Evolutionary conservation across 2,113 vertebrate genomes (phyloP), one percentile per base, ranked within the genome.

Genomic region (Mormoops blainvillei): DNA sequence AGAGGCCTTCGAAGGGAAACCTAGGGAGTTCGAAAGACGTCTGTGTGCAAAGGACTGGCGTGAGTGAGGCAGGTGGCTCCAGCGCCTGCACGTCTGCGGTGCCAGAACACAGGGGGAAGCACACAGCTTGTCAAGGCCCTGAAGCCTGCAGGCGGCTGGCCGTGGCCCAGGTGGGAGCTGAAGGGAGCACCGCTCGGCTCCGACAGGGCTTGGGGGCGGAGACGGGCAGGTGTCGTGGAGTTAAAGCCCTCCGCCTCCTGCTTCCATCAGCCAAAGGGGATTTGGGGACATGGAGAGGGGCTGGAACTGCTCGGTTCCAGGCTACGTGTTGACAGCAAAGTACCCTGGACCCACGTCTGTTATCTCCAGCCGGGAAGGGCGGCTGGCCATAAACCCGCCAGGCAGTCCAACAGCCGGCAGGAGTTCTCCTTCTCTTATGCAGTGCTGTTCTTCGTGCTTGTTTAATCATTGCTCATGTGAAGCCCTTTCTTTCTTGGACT

Each of bases 381-480:
- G 9, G 31, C 0, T 1, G 5, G 48, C 76, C 91, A 18, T 93
- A 96, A 98, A 97, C 82, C 96, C 92, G 14, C 3, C 28, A 87
- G 48, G 19, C n/a, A 45, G 85, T 65, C 61, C 36, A 54, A 63
- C 80, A 67, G 26, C 87, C 15, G 67, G 95, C 80, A 65, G 19
- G 48, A 76, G 86, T 70, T 56, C 87, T 48, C 67, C 87, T 70
- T 18, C 74, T 94, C 77, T 54, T 61, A 71, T 43, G 43, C 48
- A 4, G 50, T 86, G 58, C 95, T 97, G 91, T 88, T 94, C 96
- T 89, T 87, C 94, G 77, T 84, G 61, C 94, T 97, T 96, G 97
- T 97, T 98, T 97, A 98, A 97, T 97, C 95, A 73, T 89, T 98
- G 97, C 82, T 98, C 98, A 98, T 94, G 96, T 94, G 97, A 98